phyloP scores from a whole-genome alignment of 2,113 vertebrate species.

The Rallus limicola region DNA sequence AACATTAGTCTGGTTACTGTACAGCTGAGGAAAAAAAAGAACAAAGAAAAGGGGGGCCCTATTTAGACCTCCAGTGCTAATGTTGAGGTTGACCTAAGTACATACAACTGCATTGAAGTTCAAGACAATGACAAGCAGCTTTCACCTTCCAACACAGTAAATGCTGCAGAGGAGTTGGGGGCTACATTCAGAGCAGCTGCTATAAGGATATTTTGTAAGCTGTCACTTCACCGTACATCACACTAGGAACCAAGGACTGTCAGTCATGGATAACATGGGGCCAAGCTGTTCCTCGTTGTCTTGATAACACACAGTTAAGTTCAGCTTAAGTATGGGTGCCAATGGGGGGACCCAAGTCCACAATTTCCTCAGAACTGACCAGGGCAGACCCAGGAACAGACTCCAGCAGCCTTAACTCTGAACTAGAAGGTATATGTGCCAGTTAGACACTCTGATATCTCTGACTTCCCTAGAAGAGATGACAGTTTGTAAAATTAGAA shows the following conservation, averaged over 20 bases:
- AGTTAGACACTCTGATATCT: too few species aligned
- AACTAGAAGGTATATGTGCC: not conserved
- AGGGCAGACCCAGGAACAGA: not conserved
- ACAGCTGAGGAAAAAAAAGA: not conserved
- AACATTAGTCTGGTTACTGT: not conserved
- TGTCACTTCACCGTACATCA: not conserved
- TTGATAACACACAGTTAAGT: not conserved
- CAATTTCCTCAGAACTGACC: not conserved
- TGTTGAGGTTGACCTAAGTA: not conserved
- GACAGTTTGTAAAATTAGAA: not conserved
- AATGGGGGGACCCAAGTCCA: not conserved
- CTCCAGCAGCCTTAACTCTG: not conserved
- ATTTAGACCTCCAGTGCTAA: not conserved
- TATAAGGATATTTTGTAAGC: not conserved
- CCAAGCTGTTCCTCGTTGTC: not conserved
- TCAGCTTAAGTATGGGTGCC: not conserved
- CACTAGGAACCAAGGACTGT: not conserved
- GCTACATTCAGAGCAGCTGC: not conserved
- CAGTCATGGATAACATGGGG: accelerated
- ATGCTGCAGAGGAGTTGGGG: not conserved
- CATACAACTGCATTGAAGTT: not conserved
- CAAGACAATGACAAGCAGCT: not conserved
- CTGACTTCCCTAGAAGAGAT: not conserved
- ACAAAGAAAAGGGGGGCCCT: not conserved
- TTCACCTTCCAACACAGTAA: not conserved